Base-by-base conservation (phyloP, 2,888 invertebrate species). In the Platycheirus rosarum region DNA sequence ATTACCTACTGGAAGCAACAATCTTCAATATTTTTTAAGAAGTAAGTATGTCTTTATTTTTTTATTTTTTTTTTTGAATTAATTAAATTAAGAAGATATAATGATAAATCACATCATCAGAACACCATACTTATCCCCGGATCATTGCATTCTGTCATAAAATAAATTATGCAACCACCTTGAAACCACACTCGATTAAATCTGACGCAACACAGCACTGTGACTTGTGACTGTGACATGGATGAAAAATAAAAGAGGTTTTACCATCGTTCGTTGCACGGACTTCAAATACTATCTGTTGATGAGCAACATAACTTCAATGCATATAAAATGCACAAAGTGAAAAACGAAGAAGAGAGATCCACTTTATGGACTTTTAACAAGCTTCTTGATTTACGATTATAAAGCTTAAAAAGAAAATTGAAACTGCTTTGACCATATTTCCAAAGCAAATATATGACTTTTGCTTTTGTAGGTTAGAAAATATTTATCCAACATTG, bases 161-260 rank as follows among this genome's bases (percentile, higher is more conserved):
- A 40, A 48, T 60, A 70, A 60, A 29, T 70, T 40, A 35, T 35
- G 69, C 23, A 57, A 69, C 18, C 46, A 37, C 60, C 57, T 49
- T 70, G 49, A 49, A 70, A 29, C 60, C 40, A 60, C 57, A 70
- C 60, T 60, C 60, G 60, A 60, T 60, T 48, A 11, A 35, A 29
- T 48, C 29, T 11, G 44, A 53, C 44, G 44, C 66, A 66, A 57
- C 14, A 13, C 6, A 14, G 9, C 20, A 20, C 20, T 16, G 4
- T 32, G 26, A 2, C 11, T 20, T 20, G 32, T 11, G 2, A 40
- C 23, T 8, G 8, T 1, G 29, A 32, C n/a, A n/a, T n/a, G n/a
- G n/a, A n/a, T n/a, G 8, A 6, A 23, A 37, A 13, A 4, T 8
- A 37, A 40, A n/a, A 37, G 20, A 40, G 6, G 23, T 57, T 8